Conservation (phyloP, 2,888 invertebrate species). For the Pandemis corylana region DNA sequence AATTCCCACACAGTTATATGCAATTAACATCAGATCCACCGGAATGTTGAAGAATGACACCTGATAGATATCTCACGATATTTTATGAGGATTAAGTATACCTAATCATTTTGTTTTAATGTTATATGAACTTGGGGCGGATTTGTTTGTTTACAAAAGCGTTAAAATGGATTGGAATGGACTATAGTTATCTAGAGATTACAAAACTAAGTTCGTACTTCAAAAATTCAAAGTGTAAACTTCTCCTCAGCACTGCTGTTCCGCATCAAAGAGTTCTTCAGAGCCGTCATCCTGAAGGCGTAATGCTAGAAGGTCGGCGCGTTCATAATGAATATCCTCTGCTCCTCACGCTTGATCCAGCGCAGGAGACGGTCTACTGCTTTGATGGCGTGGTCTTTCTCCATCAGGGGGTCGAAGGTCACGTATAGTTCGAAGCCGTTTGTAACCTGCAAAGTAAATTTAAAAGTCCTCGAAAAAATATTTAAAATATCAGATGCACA, state of each 20-base stretch:
- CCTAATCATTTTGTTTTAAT: too few species aligned
- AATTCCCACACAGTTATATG: too few species aligned
- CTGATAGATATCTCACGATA: too few species aligned
- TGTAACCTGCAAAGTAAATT: constrained; percentile 87
- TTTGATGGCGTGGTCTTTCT: constrained; percentile 93
- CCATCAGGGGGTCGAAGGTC: constrained; percentile 95
- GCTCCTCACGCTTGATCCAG: constrained; percentile 98
- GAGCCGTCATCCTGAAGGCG: constrained; percentile 57
- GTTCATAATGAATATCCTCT: constrained; percentile 94
- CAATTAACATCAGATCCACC: too few species aligned
- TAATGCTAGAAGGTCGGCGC: constrained; percentile 89
- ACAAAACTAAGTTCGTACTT: too few species aligned
- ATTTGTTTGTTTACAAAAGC: too few species aligned
- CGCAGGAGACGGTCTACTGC: constrained; percentile 94
- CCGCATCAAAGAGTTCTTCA: constrained; percentile 62
- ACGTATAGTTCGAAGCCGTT: constrained; percentile 97
- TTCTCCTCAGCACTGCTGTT: constrained; percentile 59
- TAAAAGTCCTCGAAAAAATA: neutral
- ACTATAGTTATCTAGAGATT: too few species aligned
- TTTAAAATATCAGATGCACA: too few species aligned
- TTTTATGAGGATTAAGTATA: too few species aligned
- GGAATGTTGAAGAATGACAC: too few species aligned
- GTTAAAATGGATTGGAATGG: too few species aligned
- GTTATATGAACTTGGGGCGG: too few species aligned
- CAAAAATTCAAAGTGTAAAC: constrained; percentile 1